phyloP scores from a whole-genome alignment of 2,797 vertebrate genomes.

The Myiotriccus ornatus region DNA sequence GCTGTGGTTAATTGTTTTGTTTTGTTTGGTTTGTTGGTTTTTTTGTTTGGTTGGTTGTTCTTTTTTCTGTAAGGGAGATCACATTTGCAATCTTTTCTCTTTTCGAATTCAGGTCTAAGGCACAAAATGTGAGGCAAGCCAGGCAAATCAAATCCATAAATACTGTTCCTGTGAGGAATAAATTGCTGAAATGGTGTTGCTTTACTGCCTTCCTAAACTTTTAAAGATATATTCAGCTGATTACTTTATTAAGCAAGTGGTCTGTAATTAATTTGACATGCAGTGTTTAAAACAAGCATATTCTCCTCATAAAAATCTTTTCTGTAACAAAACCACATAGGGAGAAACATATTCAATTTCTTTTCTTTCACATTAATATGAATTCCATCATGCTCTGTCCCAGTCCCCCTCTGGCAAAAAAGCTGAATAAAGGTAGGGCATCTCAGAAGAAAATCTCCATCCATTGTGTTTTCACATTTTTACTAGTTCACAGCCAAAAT shows the following conservation, averaged over 20 bases:
- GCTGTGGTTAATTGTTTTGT: neutral
- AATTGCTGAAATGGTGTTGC: neutral
- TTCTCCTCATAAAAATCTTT: neutral
- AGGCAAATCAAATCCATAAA: neutral
- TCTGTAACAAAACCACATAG: neutral
- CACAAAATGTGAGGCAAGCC: neutral
- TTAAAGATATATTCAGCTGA: neutral
- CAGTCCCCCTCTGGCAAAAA: rapidly evolving
- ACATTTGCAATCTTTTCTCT: neutral
- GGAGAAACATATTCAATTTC: neutral
- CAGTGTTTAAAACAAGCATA: neutral
- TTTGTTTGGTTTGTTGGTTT: neutral
- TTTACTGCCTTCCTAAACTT: neutral
- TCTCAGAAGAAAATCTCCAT: neutral
- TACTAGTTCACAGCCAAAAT: neutral
- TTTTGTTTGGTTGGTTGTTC: too few species aligned
- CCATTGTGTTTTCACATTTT: neutral
- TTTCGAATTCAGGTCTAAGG: neutral
- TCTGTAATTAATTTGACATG: neutral
- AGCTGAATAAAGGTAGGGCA: neutral
- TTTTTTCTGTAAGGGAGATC: neutral
- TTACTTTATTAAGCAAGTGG: neutral
- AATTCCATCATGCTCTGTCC: neutral
- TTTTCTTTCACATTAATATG: neutral
- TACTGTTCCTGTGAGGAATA: neutral